These are phyloP conservation scores for Peromyscus eremicus DNA, from an alignment of 2,797 vertebrate species.

Conservation along the genomic window DNA sequence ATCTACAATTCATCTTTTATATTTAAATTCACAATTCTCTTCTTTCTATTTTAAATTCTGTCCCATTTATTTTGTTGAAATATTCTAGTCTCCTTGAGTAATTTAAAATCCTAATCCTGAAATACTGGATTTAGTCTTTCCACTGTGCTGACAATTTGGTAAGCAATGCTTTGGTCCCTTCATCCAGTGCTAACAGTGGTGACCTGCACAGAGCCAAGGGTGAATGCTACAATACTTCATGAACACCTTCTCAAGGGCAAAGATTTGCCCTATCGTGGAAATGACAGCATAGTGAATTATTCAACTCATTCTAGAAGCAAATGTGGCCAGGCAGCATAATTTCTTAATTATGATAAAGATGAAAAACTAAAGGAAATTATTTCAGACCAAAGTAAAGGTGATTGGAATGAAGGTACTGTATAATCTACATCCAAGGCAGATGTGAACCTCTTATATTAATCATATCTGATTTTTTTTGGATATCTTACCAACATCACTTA, in stretches of 20 bases:
- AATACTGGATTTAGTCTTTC: conserved; percentile 25
- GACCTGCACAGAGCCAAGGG: conserved; percentile 1
- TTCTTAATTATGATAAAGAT: conserved; percentile 72
- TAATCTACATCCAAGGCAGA: conserved; percentile 21
- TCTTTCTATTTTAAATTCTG: conserved; percentile 53
- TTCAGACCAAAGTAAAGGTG: conserved; percentile 60
- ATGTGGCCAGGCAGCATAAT: conserved; percentile 71
- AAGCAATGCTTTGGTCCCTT: neutral
- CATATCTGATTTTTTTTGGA: conserved; percentile 67
- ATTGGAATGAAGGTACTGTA: conserved; percentile 29
- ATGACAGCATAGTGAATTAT: conserved; percentile 60
- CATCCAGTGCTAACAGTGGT: neutral
- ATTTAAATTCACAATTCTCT: conserved; percentile 50
- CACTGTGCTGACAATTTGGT: conserved; percentile 16
- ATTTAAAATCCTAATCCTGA: conserved; percentile 54
- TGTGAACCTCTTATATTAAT: conserved; percentile 65
- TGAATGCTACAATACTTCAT: neutral
- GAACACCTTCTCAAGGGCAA: conserved; percentile 65
- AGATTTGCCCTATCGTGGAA: conserved; percentile 40
- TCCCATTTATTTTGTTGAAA: conserved; percentile 25
- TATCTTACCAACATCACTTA: conserved; percentile 66
- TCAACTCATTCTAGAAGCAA: conserved; percentile 57
- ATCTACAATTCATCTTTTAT: neutral
- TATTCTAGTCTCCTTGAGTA: neutral
- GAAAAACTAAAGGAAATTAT: conserved; percentile 66